Evolutionary conservation across 2,888 invertebrate species (phyloP).

Genomic region (Lycaena phlaeas): DNA sequence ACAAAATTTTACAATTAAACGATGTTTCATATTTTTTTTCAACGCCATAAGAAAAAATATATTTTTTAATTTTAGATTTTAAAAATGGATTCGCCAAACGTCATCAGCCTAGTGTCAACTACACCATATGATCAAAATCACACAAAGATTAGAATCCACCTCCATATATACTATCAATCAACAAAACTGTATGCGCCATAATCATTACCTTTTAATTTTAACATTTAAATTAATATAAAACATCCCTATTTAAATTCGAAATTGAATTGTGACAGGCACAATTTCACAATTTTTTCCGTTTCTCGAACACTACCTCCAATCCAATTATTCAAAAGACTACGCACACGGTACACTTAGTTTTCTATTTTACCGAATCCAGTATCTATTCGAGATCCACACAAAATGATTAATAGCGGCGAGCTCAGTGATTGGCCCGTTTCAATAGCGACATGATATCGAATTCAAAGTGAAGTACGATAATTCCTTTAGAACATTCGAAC

Average conservation of each 20-base stretch:
- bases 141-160: neutral
- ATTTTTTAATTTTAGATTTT: no score
- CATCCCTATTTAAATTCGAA: neutral
- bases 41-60: no score
- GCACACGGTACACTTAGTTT: neutral
- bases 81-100: no score
- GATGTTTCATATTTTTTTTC: no score
- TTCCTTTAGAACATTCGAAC: no score
- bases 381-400: neutral
- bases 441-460: constrained; percentile 1
- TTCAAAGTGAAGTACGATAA: neutral
- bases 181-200: neutral
- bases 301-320: neutral
- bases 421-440: neutral
- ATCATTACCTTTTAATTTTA: neutral
- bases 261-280: constrained; percentile 4
- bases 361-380: constrained; percentile 1
- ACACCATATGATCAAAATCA: neutral
- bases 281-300: neutral
- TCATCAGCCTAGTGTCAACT: constrained; percentile 1
- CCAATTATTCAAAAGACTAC: neutral
- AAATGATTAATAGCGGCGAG: neutral
- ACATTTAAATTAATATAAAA: neutral
- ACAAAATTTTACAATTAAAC: no score
- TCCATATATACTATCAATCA: neutral